Percentiles rank a stretch among this genome's conserved stretches.
Evolutionary conservation across 2,113 vertebrate genomes (phyloP).

Genomic region (Regulus satrapa): DNA sequence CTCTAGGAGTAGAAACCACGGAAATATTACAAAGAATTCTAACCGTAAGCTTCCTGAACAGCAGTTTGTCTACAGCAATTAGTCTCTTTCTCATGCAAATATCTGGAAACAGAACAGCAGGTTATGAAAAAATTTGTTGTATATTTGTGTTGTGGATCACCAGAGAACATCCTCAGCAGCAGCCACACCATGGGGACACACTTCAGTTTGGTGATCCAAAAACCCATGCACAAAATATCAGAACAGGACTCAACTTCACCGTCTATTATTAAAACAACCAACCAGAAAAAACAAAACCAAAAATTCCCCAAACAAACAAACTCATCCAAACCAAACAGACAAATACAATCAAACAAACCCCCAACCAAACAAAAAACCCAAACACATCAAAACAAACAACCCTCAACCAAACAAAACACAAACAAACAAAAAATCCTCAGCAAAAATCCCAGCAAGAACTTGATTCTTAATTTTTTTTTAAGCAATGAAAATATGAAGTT

Average conservation of each 20-base stretch:
- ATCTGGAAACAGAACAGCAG: neutral
- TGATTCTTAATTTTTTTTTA: no score
- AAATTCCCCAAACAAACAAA: no score
- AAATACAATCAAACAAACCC: neutral
- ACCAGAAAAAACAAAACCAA: neutral
- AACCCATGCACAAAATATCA: neutral
- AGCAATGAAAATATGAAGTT: neutral
- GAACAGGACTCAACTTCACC: neutral
- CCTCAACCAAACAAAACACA: no score
- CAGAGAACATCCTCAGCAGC: neutral
- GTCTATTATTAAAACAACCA: neutral
- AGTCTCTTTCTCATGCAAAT: neutral
- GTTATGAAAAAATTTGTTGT: neutral
- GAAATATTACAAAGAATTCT: neutral
- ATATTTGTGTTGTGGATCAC: neutral
- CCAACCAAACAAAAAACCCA: neutral
- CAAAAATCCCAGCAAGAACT: neutral
- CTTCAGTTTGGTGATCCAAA: neutral
- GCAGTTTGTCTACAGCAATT: neutral
- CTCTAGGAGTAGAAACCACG: neutral
- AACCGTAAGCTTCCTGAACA: neutral
- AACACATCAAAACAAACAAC: no score
- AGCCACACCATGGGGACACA: neutral
- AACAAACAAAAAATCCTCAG: neutral
- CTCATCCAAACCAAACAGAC: neutral